phyloP scores from a whole-genome alignment of 2,888 invertebrate species.

The Eupelmus urozonus region DNA sequence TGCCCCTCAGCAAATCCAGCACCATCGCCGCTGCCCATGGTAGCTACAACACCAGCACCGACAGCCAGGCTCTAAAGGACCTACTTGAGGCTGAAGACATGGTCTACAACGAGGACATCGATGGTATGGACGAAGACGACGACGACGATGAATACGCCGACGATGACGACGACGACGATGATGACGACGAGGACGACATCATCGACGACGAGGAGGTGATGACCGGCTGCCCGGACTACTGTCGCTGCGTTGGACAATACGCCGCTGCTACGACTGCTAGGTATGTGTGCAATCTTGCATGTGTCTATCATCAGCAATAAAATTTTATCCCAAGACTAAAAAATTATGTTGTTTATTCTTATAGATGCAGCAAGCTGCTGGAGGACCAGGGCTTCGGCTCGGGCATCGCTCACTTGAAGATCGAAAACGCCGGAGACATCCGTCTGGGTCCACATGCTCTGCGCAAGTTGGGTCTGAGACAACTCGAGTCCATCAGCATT shows the following conservation, averaged over 20 bases:
- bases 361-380: slow-evolving; percentile 83
- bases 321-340: neutral
- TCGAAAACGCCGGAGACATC: slow-evolving; percentile 81
- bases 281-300: slow-evolving; percentile 81
- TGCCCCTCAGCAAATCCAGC: slow-evolving; percentile 46
- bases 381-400: slow-evolving; percentile 84
- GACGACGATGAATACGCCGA: slow-evolving; percentile 63
- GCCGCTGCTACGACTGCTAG: slow-evolving; percentile 71
- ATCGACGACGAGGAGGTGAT: slow-evolving; percentile 69
- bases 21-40: slow-evolving; percentile 50
- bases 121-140: slow-evolving; percentile 49
- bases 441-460: slow-evolving; percentile 77
- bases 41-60: slow-evolving; percentile 51
- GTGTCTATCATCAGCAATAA: neutral
- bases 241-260: slow-evolving; percentile 70
- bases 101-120: slow-evolving; percentile 57
- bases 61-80: slow-evolving; percentile 64
- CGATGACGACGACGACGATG: slow-evolving; percentile 65
- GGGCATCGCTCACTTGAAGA: slow-evolving; percentile 83
- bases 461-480: slow-evolving; percentile 79
- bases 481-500: slow-evolving; percentile 84
- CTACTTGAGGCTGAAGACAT: slow-evolving; percentile 66
- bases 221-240: slow-evolving; percentile 72
- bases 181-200: slow-evolving; percentile 66
- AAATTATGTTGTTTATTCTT: neutral